Base-by-base conservation (phyloP, 2,888 invertebrate genomes). In the Pseudococcus viburni region DNA sequence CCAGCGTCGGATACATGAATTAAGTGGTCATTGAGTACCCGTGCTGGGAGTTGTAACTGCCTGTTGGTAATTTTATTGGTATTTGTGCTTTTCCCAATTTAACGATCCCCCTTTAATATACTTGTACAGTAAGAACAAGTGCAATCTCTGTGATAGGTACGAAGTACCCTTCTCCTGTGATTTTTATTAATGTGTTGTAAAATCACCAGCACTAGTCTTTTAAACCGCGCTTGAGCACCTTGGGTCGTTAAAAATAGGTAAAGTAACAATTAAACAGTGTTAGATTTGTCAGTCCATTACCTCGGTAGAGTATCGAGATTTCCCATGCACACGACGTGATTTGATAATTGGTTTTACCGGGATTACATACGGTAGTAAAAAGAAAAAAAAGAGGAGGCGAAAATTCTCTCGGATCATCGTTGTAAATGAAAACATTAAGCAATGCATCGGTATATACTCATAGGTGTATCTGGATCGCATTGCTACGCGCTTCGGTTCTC, bases 361-460 rank as follows among this genome's bases (percentile, higher is more conserved):
- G 33, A 68, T 19, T 17, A 68, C 68, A 73, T 64, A 73, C 73
- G 17, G 73, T 73, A 73, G 73, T 73, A 26, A 42, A 33, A 42
- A 42, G 42, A 68, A 1, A 68, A 12, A 68, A 73, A 39, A 33
- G 33, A 73, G 4, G 11, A 64, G 64, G 64, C 64, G 19, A 73
- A 73, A 73, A 73, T 73, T 73, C 73, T 51, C 11, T 46, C 80
- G 46, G 80, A 83, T 83, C 80, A 83, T 83, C 80, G 80, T 83
- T 19, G 80, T 83, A 83, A 83, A 83, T 83, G 80, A 83, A 83
- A 83, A 83, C 80, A 83, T 83, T 83, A 83, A 42, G 73, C 73
- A 17, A 73, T 83, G 19, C 80, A 83, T 64, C 12, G 64, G 64
- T 64, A 64, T 64, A 64, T n/a, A 59, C 26, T 33, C 22, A 64